Conservation (phyloP, 2,113 vertebrate genomes). For the Cavia aperea region DNA sequence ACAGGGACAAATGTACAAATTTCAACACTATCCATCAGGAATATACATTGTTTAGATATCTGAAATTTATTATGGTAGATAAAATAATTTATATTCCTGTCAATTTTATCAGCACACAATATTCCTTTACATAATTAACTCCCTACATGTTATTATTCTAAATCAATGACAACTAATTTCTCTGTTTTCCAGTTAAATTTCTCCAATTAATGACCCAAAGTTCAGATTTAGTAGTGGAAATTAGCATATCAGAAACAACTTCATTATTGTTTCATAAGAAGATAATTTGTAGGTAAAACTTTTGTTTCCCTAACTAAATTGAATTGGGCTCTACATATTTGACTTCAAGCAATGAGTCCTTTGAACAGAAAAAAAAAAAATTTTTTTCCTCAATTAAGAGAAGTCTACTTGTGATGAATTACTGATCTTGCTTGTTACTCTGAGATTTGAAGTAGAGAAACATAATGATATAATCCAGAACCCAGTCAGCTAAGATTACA, state of each 20-base stretch:
- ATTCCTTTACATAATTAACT: conserved; percentile 45
- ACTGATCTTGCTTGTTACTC: background rate
- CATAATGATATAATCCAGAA: conserved; percentile 75
- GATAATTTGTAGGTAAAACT: conserved; percentile 52
- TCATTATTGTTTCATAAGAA: background rate
- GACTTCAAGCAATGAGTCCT: conserved; percentile 23
- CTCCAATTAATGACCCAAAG: conserved; percentile 19
- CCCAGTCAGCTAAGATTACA: conserved; percentile 74
- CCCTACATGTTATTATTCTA: conserved; percentile 21
- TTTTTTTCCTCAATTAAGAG: conserved; percentile 15
- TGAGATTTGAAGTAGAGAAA: conserved; percentile 70
- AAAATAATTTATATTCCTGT: conserved; percentile 35
- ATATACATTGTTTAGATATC: background rate
- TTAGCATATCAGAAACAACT: background rate
- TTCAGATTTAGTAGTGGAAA: conserved; percentile 16
- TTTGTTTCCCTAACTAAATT: conserved; percentile 20
- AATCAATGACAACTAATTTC: conserved; percentile 37
- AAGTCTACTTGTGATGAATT: conserved; percentile 45
- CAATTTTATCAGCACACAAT: background rate
- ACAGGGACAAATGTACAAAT: background rate
- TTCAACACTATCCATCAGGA: background rate
- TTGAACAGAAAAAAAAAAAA: conserved; percentile 22
- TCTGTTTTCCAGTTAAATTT: conserved; percentile 46
- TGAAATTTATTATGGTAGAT: background rate
- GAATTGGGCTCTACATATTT: conserved; percentile 42